Percentiles rank a stretch among this genome's conserved stretches.
Conservation (phyloP, 2,113 vertebrate species). For the Drymodes brunneopygia region DNA sequence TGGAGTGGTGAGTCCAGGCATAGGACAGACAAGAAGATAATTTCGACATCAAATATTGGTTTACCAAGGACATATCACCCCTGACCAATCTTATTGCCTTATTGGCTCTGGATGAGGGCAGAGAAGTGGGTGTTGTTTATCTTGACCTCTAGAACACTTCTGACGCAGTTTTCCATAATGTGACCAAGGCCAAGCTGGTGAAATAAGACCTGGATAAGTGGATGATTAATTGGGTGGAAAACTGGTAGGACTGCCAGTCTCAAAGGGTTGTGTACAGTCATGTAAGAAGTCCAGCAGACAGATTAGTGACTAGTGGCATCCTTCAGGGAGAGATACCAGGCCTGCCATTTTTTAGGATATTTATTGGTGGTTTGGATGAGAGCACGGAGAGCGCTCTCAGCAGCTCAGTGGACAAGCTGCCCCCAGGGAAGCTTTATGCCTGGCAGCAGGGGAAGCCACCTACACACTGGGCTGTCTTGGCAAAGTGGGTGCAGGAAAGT, state of each 20-base stretch:
- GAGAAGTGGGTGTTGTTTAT: neutral
- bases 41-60: neutral
- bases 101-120: neutral
- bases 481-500: accelerated
- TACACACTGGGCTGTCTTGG: neutral
- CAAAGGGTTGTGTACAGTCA: neutral
- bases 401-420: neutral
- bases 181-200: neutral
- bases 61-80: neutral
- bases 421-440: neutral
- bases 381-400: accelerated
- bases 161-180: neutral
- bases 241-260: neutral
- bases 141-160: neutral
- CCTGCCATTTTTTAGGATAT: neutral
- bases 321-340: neutral
- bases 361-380: neutral
- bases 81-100: neutral
- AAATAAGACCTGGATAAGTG: neutral
- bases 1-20: neutral
- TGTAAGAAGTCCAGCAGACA: neutral
- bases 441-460: neutral
- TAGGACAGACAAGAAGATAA: neutral
- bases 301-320: neutral
- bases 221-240: neutral